Base-by-base conservation (phyloP, 2,888 invertebrate species). In the Synanthedon tipuliformis region DNA sequence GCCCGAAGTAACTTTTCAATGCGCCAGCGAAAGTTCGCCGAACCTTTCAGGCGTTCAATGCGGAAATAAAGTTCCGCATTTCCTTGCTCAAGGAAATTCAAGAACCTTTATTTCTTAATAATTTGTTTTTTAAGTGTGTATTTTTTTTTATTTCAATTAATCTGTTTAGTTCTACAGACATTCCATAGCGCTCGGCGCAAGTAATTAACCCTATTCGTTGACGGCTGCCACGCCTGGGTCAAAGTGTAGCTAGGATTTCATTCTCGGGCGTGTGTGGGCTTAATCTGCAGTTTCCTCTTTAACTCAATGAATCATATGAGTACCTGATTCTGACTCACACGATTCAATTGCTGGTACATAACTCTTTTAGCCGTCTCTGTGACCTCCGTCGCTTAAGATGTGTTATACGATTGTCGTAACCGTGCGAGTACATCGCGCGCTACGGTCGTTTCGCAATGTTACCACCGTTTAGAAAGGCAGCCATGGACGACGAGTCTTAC, bases 11-110 rank as follows among this genome's bases (percentile, higher is more conserved):
- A 55, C 56, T 59, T 57, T 56, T 45, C 15, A 48, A 13, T 34
- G 40, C 53, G 50, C 51, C 50, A 41, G 54, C 18, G 57, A 61
- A 61, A 59, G 60, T 61, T 58, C 53, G 50, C 53, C 50, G 48
- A 51, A 53, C 57, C 60, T 58, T 53, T 55, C 56, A 51, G 58
- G 63, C 61, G 56, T 58, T 64, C 63, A 60, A 57, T 58, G 40
- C 61, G 58, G 58, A 61, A 63, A 67, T 68, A 66, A 78, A 77
- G 72, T 73, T 77, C 79, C 54, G 60, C 60, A 66, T 73, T 74
- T 81, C 81, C 78, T 81, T 74, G 56, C 8, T 13, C 4, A 68
- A 80, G 77, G 81, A 80, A 69, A 63, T 61, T 57, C 63, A 59
- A 64, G 72, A 66, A 72, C 64, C 71, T 75, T 75, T 76, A 62